Percentiles rank a stretch among this genome's conserved stretches.
Conservation (phyloP, 2,113 vertebrate species). For the Engystomops pustulosus region DNA sequence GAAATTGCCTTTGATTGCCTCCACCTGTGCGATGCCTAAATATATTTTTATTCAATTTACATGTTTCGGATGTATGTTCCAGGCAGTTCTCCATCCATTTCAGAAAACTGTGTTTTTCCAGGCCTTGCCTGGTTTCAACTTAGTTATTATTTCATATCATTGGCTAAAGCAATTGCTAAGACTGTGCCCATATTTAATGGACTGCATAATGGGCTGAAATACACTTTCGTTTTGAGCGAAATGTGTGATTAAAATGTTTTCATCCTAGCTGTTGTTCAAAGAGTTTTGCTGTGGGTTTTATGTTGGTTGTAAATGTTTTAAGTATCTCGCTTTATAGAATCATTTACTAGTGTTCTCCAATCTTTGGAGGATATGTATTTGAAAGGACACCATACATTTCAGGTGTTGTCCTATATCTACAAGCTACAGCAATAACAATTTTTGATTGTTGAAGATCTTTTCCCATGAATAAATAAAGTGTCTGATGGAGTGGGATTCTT, state of each 20-base stretch:
- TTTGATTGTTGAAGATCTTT: too few species aligned
- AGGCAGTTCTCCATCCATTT: slow-evolving; percentile 20
- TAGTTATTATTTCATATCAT: slow-evolving; percentile 38
- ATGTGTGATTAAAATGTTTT: neutral
- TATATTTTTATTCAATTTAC: slow-evolving; percentile 40
- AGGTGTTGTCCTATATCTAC: too few species aligned
- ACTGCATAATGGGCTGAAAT: slow-evolving; percentile 4
- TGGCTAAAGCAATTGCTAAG: slow-evolving; percentile 7
- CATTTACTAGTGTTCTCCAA: neutral
- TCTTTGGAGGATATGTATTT: neutral
- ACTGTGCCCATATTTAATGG: slow-evolving; percentile 33
- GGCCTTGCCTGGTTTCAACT: neutral
- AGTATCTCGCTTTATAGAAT: neutral
- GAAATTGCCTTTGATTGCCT: slow-evolving; percentile 52
- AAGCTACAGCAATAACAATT: too few species aligned
- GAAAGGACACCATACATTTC: too few species aligned
- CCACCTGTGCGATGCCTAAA: slow-evolving; percentile 48
- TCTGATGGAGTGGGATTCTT: too few species aligned
- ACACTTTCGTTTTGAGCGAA: slow-evolving; percentile 17
- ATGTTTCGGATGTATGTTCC: slow-evolving; percentile 6
- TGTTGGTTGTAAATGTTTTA: neutral
- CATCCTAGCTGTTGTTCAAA: neutral
- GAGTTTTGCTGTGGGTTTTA: slow-evolving; percentile 10
- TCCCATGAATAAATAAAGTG: too few species aligned
- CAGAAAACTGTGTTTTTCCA: neutral